Percentiles rank a stretch among this genome's conserved stretches.
Conservation (phyloP, 1,140 invertebrate genomes). For the Bombus affinis region DNA sequence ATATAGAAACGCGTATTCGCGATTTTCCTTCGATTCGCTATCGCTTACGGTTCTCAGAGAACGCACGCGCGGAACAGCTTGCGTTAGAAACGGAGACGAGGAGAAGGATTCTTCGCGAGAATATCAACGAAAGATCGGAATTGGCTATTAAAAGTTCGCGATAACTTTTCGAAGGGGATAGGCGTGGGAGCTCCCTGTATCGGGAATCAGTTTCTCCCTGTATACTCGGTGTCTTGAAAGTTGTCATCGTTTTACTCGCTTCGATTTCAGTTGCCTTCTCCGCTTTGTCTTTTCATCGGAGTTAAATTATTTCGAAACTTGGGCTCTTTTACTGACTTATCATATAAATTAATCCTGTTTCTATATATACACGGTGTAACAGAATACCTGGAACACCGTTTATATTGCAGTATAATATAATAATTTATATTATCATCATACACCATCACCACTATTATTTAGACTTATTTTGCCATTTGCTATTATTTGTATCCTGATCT, state of each 20-base stretch:
- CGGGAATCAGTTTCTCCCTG: neutral
- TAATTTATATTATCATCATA: no score
- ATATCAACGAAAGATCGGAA: conserved; percentile 55
- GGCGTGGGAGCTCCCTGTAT: neutral
- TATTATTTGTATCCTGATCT: no score
- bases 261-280: no score
- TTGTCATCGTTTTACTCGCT: neutral
- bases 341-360: no score
- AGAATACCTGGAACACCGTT: no score
- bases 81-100: neutral
- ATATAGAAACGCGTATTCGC: neutral
- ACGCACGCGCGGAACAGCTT: neutral
- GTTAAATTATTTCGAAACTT: no score
- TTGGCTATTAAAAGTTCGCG: conserved; percentile 54
- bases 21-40: neutral
- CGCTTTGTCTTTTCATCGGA: neutral
- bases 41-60: neutral
- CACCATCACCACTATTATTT: no score
- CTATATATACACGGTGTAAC: no score
- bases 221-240: neutral
- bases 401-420: no score
- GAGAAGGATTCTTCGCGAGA: conserved; percentile 20
- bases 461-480: no score
- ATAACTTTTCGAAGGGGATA: conserved; percentile 39
- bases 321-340: no score